These are phyloP conservation scores for Eupithecia exiguata DNA, from an alignment of 2,888 invertebrate genomes.

Conservation along the genomic window DNA sequence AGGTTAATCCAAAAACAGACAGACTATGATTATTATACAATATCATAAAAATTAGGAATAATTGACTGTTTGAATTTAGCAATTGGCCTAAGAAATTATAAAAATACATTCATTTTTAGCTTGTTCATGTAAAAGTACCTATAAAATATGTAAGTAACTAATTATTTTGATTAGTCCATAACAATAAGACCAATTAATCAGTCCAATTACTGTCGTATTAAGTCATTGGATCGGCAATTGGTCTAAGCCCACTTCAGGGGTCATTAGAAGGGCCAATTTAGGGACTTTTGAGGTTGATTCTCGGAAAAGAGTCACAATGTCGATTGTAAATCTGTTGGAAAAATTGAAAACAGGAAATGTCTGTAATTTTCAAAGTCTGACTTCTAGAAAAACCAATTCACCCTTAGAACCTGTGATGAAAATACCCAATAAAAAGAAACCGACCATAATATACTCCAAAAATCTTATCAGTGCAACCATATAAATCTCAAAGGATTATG, in stretches of 20 bases:
- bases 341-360: background rate
- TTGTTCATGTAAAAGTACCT: background rate
- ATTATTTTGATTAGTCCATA: background rate
- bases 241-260: background rate
- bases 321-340: background rate
- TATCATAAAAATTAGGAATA: too few species aligned
- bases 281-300: slow-evolving; percentile 2
- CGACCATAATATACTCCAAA: background rate
- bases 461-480: background rate
- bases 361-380: background rate
- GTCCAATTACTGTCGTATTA: slow-evolving; percentile 4
- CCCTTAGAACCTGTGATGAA: background rate
- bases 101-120: background rate
- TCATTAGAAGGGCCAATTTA: slow-evolving; percentile 48
- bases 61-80: too few species aligned
- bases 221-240: background rate
- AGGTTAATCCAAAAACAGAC: too few species aligned
- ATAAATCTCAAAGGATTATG: too few species aligned
- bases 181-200: background rate
- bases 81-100: too few species aligned
- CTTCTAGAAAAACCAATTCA: too few species aligned
- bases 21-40: too few species aligned
- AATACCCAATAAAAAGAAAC: background rate
- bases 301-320: background rate
- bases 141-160: background rate